Evolutionary conservation across 2,797 vertebrate genomes (phyloP).

Genomic region (Schizopygopsis pylzovi): DNA sequence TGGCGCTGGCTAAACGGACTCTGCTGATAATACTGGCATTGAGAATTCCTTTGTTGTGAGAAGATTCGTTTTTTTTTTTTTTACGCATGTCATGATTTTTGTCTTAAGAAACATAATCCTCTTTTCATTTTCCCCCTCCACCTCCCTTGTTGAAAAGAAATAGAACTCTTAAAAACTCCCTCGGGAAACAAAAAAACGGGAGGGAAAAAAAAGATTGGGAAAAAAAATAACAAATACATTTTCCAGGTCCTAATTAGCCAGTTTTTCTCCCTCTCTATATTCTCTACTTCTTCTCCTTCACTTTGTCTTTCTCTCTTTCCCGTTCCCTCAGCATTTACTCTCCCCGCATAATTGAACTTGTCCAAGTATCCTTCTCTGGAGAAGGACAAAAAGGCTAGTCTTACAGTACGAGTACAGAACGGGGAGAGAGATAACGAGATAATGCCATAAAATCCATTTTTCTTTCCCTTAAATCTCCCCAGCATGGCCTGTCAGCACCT

Average conservation of each 20-base stretch:
- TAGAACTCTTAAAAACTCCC: slow-evolving; percentile 59
- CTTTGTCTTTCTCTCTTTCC: slow-evolving; percentile 24
- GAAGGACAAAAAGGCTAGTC: slow-evolving; percentile 52
- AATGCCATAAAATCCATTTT: slow-evolving; percentile 48
- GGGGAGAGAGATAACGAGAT: slow-evolving; percentile 34
- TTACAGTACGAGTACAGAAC: slow-evolving; percentile 36
- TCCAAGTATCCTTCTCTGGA: slow-evolving; percentile 55
- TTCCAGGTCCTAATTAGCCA: slow-evolving; percentile 77
- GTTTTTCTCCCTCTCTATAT: slow-evolving; percentile 73
- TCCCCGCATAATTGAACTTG: slow-evolving; percentile 63
- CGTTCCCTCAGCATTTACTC: slow-evolving; percentile 55
- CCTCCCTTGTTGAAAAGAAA: slow-evolving; percentile 65
- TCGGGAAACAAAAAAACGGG: slow-evolving; percentile 39
- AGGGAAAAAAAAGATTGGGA: slow-evolving; percentile 51
- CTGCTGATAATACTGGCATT: slow-evolving; percentile 37
- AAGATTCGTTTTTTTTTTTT: slow-evolving; percentile 11
- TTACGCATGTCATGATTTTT: slow-evolving; percentile 62
- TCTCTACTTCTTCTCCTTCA: slow-evolving; percentile 54
- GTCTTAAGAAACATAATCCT: slow-evolving; percentile 75
- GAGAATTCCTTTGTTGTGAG: slow-evolving; percentile 42
- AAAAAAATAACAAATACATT: slow-evolving; percentile 73
- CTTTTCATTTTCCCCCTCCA: slow-evolving; percentile 61
- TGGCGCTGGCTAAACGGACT: not conserved
- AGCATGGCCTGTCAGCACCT: slow-evolving; percentile 48
- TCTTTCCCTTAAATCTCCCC: slow-evolving; percentile 49